These are phyloP conservation scores for Gambelia wislizenii DNA, from an alignment of 2,797 vertebrate genomes.

Conservation along the genomic window DNA sequence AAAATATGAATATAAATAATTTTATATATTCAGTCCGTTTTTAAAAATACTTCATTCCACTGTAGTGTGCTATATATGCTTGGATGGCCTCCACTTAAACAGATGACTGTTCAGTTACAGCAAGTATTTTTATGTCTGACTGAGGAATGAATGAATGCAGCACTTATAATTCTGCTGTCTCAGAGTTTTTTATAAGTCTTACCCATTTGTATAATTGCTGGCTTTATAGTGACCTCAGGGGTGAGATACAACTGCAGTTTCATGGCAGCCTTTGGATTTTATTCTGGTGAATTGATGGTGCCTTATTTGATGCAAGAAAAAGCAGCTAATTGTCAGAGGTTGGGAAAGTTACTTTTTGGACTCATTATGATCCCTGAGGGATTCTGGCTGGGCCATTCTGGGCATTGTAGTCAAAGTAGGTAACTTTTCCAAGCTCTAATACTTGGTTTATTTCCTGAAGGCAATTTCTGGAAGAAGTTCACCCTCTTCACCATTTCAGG, in stretches of 20 bases:
- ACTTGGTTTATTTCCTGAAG: neutral
- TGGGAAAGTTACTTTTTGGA: too few relatives aligned
- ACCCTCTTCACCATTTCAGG: neutral
- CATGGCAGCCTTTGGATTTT: neutral
- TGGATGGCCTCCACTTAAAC: conserved; percentile 27
- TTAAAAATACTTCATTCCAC: conserved; percentile 25
- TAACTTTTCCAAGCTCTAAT: too few relatives aligned
- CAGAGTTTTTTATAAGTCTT: neutral
- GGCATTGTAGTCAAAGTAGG: too few relatives aligned
- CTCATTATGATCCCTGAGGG: too few relatives aligned
- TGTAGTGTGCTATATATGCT: conserved; percentile 25
- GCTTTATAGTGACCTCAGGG: neutral
- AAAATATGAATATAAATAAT: conserved; percentile 14
- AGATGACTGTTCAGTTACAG: conserved; percentile 21
- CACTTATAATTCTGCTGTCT: conserved; percentile 44
- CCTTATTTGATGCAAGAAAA: conserved; percentile 11
- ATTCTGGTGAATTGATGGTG: neutral
- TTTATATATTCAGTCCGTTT: conserved; percentile 15
- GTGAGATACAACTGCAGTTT: neutral
- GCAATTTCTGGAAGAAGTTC: neutral
- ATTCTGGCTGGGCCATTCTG: too few relatives aligned
- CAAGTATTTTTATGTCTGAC: conserved; percentile 21
- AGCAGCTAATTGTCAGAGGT: neutral
- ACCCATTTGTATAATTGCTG: conserved; percentile 10
- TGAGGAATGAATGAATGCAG: conserved; percentile 7